These are phyloP conservation scores for Gymnothorax javanicus DNA, from an alignment of 2,797 vertebrate species.

Conservation along the genomic window DNA sequence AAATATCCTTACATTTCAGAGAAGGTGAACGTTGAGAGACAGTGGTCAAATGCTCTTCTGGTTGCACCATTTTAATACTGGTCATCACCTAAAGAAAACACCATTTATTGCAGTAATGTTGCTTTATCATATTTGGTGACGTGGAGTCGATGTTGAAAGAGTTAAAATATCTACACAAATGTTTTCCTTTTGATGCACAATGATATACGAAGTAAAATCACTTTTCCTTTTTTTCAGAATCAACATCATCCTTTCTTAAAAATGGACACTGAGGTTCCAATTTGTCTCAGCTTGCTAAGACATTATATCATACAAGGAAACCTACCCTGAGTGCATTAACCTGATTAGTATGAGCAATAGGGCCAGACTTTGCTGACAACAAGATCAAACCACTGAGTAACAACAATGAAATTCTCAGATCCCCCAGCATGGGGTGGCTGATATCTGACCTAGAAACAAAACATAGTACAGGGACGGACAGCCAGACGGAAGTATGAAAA, in stretches of 20 bases:
- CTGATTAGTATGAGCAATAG: background rate
- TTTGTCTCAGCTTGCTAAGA: background rate
- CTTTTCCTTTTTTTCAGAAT: background rate
- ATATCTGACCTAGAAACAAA: no score
- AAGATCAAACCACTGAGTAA: background rate
- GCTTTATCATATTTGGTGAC: background rate
- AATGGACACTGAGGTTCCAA: background rate
- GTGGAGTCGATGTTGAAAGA: background rate
- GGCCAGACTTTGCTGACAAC: background rate
- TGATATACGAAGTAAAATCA: background rate
- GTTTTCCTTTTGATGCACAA: background rate
- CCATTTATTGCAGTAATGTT: background rate
- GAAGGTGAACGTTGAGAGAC: background rate
- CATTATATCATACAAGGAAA: background rate
- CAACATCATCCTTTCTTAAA: background rate
- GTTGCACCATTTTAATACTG: background rate
- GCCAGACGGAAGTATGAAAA: no score
- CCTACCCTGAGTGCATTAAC: background rate
- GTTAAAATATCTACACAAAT: background rate
- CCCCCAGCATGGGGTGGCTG: no score
- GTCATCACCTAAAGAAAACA: background rate
- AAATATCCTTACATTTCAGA: background rate
- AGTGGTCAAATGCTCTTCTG: background rate
- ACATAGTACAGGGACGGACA: no score
- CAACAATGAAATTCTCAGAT: no score